Conservation (phyloP, 2,797 vertebrate species). For the Siniperca scherzeri region DNA sequence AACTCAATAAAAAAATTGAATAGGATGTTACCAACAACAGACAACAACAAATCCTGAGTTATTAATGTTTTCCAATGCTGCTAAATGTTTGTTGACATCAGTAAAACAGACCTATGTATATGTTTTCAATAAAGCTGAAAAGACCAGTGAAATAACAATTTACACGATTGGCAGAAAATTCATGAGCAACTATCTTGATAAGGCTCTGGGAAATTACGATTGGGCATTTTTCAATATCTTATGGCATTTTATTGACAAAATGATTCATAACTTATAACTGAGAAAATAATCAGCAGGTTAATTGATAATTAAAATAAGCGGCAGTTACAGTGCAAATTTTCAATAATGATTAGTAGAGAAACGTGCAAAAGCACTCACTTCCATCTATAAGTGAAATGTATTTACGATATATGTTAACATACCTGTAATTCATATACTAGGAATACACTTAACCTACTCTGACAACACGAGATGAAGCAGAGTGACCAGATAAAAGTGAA, state of each 20-base stretch:
- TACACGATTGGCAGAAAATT: not conserved
- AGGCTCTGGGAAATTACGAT: not conserved
- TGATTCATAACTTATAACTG: no score
- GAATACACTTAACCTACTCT: slow-evolving; percentile 9
- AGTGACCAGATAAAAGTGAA: slow-evolving; percentile 14
- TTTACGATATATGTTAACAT: not conserved
- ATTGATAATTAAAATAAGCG: not conserved
- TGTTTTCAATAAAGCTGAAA: not conserved
- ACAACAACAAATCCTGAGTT: not conserved
- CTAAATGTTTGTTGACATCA: not conserved
- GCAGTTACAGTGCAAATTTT: not conserved
- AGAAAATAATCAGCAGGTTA: not conserved
- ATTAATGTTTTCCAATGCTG: not conserved
- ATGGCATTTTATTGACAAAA: not conserved
- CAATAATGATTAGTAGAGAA: not conserved
- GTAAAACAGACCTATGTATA: not conserved
- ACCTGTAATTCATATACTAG: not conserved
- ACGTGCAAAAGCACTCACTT: not conserved
- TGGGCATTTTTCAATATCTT: not conserved
- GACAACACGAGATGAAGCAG: slow-evolving; percentile 10
- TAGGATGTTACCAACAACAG: no score
- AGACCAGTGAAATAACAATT: no score
- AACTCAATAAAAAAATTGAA: not conserved
- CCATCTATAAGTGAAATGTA: not conserved
- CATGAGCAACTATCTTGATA: not conserved